These are phyloP conservation scores for Drosophila siamana DNA, from an alignment of 2,888 invertebrate genomes.

Conservation along the genomic window DNA sequence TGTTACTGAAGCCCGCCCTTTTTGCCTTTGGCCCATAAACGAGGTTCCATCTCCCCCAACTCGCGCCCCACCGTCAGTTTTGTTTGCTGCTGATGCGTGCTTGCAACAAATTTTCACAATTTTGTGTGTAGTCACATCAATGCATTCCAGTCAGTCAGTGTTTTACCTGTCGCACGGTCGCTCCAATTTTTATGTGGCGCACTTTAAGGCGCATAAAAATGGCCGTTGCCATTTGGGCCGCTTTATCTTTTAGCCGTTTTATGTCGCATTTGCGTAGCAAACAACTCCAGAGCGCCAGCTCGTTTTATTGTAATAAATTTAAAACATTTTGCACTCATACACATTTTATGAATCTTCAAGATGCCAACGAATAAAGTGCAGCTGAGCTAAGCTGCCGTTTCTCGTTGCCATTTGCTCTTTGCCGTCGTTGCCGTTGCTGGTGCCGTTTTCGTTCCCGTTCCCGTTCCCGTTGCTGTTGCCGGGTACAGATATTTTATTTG, in stretches of 20 bases:
- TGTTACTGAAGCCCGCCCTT: constrained; percentile 34
- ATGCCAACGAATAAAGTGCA: constrained; percentile 66
- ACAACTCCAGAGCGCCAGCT: constrained; percentile 46
- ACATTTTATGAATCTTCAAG: constrained; percentile 78
- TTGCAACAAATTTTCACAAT: constrained; percentile 53
- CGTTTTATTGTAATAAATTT: constrained; percentile 80
- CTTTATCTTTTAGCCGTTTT: constrained; percentile 77
- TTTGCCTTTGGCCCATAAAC: constrained; percentile 58
- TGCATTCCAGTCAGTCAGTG: constrained; percentile 51
- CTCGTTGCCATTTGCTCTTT: constrained; percentile 5
- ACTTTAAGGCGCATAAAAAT: constrained; percentile 78
- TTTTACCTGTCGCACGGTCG: constrained; percentile 38
- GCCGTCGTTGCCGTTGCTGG: too few species aligned
- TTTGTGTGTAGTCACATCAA: constrained; percentile 57
- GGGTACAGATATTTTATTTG: constrained; percentile 73
- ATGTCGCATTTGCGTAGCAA: constrained; percentile 77
- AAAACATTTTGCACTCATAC: constrained; percentile 81
- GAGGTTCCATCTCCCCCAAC: background rate
- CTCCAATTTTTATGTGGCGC: constrained; percentile 65
- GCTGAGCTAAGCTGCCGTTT: constrained; percentile 59
- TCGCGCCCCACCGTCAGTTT: too few species aligned
- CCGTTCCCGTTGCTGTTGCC: constrained; percentile 12
- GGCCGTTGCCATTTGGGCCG: constrained; percentile 53
- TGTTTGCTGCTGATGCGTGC: constrained; percentile 22
- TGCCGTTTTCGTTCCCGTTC: constrained; percentile 14